Evolutionary conservation across 2,113 vertebrate genomes (phyloP), one percentile per base, ranked within the genome.

Genomic region (Silurus glanis): DNA sequence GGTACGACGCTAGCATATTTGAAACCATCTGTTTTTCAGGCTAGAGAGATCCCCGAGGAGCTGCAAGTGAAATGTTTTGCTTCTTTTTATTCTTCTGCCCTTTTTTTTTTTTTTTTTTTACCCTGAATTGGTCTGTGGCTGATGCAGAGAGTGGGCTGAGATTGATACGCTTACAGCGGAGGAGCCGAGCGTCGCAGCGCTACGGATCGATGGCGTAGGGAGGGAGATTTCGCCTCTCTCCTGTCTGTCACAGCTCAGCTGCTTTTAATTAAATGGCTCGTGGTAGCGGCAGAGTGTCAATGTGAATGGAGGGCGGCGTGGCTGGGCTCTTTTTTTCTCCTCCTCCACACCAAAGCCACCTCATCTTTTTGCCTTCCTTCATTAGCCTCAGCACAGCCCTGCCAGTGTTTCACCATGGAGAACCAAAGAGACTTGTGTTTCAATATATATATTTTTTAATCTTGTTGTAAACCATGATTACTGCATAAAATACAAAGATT

Each of bases 221-320:
- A 80, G 81, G 86, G 84, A 86, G 92, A 90, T 75, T 69, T 84
- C 51, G 56, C 78, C 90, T 86, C 90, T 92, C 90, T 88, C 86
- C 85, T 90, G 91, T 85, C 90, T 91, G 93, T 94, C 92, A 93
- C 92, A 92, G 90, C 91, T 92, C 87, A 87, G 89, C 91, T 92
- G 90, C 91, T 93, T 93, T 92, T 92, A 91, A 91, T 91, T 86
- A 90, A 92, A 87, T 88, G 83, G 78, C 90, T 86, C 61, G 62
- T 86, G 89, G 87, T 91, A 91, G 88, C 87, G 87, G 67, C 82
- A 87, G 89, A 85, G 90, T 90, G 91, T 90, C 91, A 84, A 87
- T 90, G 90, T 86, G 89, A 92, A 91, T 80, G 82, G 89, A 80
- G 82, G 88, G 80, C 71, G 82, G 86, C 25, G 19, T 55, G 81